These are phyloP conservation scores for Callaeas wilsoni DNA, from an alignment of 2,113 vertebrate genomes.

Conservation along the genomic window DNA sequence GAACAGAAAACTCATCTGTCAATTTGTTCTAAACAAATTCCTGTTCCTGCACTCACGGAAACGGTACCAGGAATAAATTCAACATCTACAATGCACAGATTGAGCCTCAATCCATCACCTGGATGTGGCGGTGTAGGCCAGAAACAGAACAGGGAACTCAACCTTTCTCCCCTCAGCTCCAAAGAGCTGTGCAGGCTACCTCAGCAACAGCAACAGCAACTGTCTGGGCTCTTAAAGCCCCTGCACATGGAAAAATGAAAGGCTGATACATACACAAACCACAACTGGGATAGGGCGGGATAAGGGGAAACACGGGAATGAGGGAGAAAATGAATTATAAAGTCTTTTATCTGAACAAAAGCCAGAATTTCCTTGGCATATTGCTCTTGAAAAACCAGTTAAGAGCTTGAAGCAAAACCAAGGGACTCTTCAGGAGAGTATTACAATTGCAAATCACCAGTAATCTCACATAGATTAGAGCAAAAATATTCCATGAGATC, in stretches of 20 bases:
- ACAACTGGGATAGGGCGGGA: background rate
- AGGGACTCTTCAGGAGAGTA: background rate
- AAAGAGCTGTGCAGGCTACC: background rate
- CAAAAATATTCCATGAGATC: background rate
- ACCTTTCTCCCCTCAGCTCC: background rate
- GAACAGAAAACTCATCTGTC: background rate
- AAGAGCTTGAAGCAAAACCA: background rate
- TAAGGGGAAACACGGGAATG: background rate
- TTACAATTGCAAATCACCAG: slow-evolving; percentile 9
- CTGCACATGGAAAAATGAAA: background rate
- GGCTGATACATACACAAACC: background rate
- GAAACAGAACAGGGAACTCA: background rate
- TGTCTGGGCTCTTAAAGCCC: background rate
- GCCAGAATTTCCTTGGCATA: background rate
- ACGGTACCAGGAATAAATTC: background rate
- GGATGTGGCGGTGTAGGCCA: background rate
- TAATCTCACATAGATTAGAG: background rate
- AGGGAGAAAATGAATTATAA: background rate
- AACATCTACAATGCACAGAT: background rate
- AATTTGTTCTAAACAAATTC: slow-evolving; percentile 4
- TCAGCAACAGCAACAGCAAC: background rate
- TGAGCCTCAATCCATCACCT: background rate
- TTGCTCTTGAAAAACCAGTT: slow-evolving; percentile 31
- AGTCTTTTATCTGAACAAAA: background rate
- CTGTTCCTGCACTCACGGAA: background rate